A percentile compares a stretch with the other conserved stretches of the same genome.
phyloP scores from a whole-genome alignment of 1,140 invertebrate genomes.

The Diachasma alloeum region DNA sequence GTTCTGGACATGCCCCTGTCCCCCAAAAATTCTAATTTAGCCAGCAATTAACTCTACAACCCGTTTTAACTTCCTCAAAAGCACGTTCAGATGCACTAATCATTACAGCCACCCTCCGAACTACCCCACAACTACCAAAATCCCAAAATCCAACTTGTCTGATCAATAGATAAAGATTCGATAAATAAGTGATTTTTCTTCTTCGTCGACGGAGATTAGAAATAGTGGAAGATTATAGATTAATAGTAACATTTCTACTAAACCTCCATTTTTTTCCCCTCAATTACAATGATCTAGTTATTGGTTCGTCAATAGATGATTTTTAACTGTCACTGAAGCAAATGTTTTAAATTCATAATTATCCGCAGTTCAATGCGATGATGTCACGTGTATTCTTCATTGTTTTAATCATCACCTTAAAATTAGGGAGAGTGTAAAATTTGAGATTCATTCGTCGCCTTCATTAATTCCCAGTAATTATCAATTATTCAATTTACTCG shows the following conservation, averaged over 20 bases:
- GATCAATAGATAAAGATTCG: slow-evolving; percentile 4
- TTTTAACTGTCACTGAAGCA: neutral
- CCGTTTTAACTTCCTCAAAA: neutral
- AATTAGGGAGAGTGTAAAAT: slow-evolving; percentile 20
- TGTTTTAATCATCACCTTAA: neutral
- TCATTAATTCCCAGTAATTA: neutral
- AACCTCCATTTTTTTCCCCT: neutral
- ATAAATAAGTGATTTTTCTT: slow-evolving; percentile 14
- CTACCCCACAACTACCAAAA: neutral
- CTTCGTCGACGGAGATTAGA: slow-evolving; percentile 6
- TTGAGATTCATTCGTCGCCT: slow-evolving; percentile 17
- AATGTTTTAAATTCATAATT: neutral
- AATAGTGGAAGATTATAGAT: slow-evolving; percentile 19
- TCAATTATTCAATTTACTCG: slow-evolving; percentile 9
- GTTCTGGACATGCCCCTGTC: neutral
- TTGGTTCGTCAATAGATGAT: slow-evolving; percentile 2
- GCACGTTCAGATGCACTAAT: neutral
- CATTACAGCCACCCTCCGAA: neutral
- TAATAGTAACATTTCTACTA: neutral
- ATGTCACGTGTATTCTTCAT: neutral
- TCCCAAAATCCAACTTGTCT: neutral
- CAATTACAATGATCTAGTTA: neutral
- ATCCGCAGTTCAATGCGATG: neutral
- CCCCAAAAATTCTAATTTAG: neutral
- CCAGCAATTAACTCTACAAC: neutral